Base-by-base conservation (phyloP, 2,797 vertebrate species). In the Anisognathus igniventris region DNA sequence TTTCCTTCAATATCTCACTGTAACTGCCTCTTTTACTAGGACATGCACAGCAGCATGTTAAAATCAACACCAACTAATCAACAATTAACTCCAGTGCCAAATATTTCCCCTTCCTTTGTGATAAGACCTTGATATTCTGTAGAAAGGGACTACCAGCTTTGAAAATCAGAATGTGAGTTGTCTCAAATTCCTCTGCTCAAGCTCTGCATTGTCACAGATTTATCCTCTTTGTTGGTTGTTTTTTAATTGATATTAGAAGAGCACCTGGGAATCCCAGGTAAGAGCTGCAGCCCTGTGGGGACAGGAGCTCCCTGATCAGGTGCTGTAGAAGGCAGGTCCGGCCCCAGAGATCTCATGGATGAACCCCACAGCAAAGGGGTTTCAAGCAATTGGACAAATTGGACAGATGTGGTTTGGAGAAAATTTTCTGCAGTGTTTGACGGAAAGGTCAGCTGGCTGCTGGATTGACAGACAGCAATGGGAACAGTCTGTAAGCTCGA, bases 371-470 rank as follows among this genome's bases (percentile, higher is more conserved):
- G 68, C 8, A 77, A 37, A 11, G n/a, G 53, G 23, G 45, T 47
- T 47, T 47, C 45, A 7, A 48, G 14, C 14, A 51, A 51, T n/a
- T 76, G 50, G 58, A 75, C 30, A 72, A 89, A 62, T 3, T 14
- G 44, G 31, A 54, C 47, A 80, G 65, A 48, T 22, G 37, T 50
- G 37, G 12, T 74, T 66, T 75, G 54, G 61, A 80, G 78, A 47
- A 82, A 81, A 14, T 47, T 58, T 71, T 7, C 22, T 75, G 70
- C 40, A 62, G 6, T 45, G 65, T 66, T 86, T 66, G 73, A 68
- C 65, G 84, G 82, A 48, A 91, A 93, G 66, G 73, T 88, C 73
- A 64, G 14, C 72, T 42, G 70, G 58, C 70, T 86, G 78, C 40
- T 61, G 66, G 58, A 27, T 53, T 48, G 73, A 62, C 6, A 30